phyloP scores from a whole-genome alignment of 2,797 vertebrate species.

The Hippocampus kuda region DNA sequence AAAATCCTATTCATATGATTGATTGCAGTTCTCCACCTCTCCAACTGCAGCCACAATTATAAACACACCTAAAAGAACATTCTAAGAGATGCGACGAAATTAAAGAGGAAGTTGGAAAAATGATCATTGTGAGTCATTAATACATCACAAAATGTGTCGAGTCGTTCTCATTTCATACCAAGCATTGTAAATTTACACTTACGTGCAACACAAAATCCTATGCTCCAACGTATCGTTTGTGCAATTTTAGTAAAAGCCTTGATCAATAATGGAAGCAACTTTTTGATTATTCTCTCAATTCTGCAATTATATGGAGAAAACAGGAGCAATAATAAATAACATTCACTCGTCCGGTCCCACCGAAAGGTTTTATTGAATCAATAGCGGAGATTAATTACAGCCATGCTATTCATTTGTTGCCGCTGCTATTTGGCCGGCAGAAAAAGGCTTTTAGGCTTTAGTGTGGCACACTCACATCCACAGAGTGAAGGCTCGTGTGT shows the following conservation, averaged over 20 bases:
- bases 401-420: conserved; percentile 57
- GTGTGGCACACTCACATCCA: conserved; percentile 44
- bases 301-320: conserved; percentile 38
- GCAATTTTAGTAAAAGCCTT: conserved; percentile 47
- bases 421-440: conserved; percentile 42
- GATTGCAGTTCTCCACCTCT: background rate
- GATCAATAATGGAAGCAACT: conserved; percentile 44
- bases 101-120: background rate
- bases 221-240: conserved; percentile 29
- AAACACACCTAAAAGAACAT: background rate
- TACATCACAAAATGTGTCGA: background rate
- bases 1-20: background rate
- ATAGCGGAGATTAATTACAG: conserved; percentile 66
- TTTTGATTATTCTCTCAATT: conserved; percentile 51
- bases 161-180: background rate
- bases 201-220: conserved; percentile 16
- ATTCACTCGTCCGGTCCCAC: conserved; percentile 36
- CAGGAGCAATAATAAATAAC: conserved; percentile 16
- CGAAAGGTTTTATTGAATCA: conserved; percentile 57
- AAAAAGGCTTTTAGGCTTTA: conserved; percentile 61
- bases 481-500: conserved; percentile 47
- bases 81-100: background rate
- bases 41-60: background rate
- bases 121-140: background rate
- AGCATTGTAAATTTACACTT: conserved; percentile 14